phyloP scores from a whole-genome alignment of 2,888 invertebrate genomes.

The Elmis aenea region DNA sequence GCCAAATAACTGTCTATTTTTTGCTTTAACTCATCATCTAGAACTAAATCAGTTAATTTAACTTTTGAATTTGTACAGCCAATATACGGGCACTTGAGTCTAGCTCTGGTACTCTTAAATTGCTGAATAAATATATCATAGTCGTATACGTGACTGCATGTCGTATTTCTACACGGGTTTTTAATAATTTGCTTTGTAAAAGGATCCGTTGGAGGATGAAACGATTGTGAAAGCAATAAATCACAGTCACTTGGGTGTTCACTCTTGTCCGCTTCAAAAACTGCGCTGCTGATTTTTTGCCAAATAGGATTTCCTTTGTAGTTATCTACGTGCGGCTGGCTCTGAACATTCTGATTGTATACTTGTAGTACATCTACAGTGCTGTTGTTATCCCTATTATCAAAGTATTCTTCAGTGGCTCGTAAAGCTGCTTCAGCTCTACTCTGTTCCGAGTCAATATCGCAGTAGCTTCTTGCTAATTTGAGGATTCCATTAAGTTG shows the following conservation, averaged over 20 bases:
- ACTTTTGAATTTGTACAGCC: constrained; percentile 14
- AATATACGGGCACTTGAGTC: constrained; percentile 14
- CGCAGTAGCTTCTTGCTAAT: constrained; percentile 12
- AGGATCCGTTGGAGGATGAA: constrained; percentile 18
- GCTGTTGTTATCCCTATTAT: constrained; percentile 12
- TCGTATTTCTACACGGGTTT: constrained; percentile 13
- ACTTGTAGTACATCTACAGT: constrained; percentile 11
- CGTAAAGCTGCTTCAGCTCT: constrained; percentile 4
- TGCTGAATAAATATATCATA: constrained; percentile 8
- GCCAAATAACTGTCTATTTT: constrained; percentile 15
- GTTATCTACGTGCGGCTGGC: constrained; percentile 1
- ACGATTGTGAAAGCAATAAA: too few relatives aligned
- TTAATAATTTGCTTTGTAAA: constrained; percentile 11
- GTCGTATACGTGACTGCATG: constrained; percentile 16
- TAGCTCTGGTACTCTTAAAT: constrained; percentile 9
- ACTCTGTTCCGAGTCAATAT: constrained; percentile 8
- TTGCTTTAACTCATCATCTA: constrained; percentile 14
- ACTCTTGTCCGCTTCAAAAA: too few relatives aligned
- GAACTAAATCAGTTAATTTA: constrained; percentile 4
- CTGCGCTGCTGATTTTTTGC: constrained; percentile 7
- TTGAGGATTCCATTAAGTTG: constrained; percentile 2
- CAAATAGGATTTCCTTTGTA: constrained; percentile 13
- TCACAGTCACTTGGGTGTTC: too few relatives aligned
- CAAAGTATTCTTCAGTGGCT: constrained; percentile 9
- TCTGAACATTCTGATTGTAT: constrained; percentile 4